These are phyloP conservation scores for Falcunculus frontatus DNA, from an alignment of 2,113 vertebrate species.

Conservation along the genomic window DNA sequence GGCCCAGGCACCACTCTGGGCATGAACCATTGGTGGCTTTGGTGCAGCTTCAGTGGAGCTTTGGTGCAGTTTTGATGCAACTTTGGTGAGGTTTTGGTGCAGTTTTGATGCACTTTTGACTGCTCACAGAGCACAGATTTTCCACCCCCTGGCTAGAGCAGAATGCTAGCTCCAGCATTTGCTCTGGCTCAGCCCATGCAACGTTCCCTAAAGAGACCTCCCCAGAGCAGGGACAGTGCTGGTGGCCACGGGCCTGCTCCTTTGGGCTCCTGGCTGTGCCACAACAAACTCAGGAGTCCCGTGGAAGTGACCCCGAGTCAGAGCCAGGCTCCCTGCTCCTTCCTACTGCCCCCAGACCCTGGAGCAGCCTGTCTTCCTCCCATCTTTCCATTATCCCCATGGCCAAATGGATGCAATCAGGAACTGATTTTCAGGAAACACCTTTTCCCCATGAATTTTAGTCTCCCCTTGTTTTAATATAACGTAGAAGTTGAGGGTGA, in stretches of 20 bases:
- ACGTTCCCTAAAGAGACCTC: background rate
- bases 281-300: accelerated
- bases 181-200: accelerated
- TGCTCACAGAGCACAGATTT: background rate
- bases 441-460: accelerated
- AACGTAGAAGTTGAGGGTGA: background rate
- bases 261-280: background rate
- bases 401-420: background rate
- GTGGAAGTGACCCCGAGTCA: background rate
- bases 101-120: background rate
- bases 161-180: background rate
- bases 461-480: background rate
- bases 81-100: background rate
- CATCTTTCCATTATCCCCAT: accelerated
- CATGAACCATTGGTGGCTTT: background rate
- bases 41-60: background rate
- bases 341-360: background rate
- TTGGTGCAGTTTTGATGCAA: background rate
- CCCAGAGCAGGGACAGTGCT: accelerated
- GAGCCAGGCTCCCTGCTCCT: background rate
- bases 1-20: accelerated
- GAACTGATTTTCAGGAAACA: background rate
- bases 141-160: accelerated
- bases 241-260: accelerated
- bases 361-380: accelerated